Percentiles rank a stretch among this genome's conserved stretches.
Conservation (phyloP, 2,113 vertebrate genomes). For the Forbesichthys agassizii region DNA sequence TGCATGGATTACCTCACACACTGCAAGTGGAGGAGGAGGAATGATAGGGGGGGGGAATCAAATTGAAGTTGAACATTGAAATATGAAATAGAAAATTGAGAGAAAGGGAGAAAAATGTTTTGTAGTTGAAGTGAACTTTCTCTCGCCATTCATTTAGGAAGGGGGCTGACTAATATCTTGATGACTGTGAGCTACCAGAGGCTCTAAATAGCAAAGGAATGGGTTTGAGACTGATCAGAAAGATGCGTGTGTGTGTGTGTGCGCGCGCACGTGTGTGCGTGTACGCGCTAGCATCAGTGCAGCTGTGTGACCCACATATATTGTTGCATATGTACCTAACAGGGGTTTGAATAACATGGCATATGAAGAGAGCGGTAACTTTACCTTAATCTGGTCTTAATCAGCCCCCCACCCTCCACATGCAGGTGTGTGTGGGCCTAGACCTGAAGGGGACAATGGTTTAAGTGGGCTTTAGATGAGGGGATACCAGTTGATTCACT, state of each 20-base stretch:
- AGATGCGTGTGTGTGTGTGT: conserved; percentile 47
- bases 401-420: conserved; percentile 59
- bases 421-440: conserved; percentile 75
- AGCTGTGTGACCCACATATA: background rate
- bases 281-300: background rate
- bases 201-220: conserved; percentile 74
- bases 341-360: conserved; percentile 71
- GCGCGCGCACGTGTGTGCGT: conserved; percentile 22
- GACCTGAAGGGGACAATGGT: conserved; percentile 55
- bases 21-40: conserved; percentile 42
- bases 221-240: conserved; percentile 77
- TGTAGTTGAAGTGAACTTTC: conserved; percentile 76
- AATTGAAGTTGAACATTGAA: conserved; percentile 76
- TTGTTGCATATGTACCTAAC: conserved; percentile 18
- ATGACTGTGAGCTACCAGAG: conserved; percentile 77
- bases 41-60: conserved; percentile 58
- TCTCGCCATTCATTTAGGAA: conserved; percentile 71
- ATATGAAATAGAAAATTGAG: conserved; percentile 66
- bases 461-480: conserved; percentile 55
- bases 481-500: conserved; percentile 60
- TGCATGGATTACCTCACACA: conserved; percentile 79
- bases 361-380: conserved; percentile 70
- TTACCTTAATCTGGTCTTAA: conserved; percentile 81
- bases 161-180: conserved; percentile 78
- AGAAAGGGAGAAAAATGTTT: conserved; percentile 63